Percentiles rank a stretch among this genome's conserved stretches.
Evolutionary conservation across 2,797 vertebrate genomes (phyloP).

Genomic region (Xiphorhynchus erythropygius): DNA sequence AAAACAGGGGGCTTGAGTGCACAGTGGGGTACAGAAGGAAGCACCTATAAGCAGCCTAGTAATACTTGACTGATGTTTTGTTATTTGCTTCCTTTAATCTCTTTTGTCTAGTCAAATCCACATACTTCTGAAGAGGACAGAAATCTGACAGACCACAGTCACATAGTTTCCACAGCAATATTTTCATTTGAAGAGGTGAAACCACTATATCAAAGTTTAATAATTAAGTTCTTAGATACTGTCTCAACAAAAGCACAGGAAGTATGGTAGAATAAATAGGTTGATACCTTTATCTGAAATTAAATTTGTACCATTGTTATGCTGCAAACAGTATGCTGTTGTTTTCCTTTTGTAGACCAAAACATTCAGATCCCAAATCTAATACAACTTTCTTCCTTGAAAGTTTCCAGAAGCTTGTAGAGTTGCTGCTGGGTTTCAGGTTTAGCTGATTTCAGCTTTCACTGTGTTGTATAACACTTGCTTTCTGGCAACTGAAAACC

Average conservation of each 20-base stretch:
- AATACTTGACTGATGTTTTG: neutral
- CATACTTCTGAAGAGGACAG: neutral
- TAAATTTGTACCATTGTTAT: neutral
- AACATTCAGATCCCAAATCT: neutral
- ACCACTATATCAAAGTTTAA: neutral
- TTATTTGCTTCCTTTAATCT: neutral
- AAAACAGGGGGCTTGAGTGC: neutral
- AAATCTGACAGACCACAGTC: neutral
- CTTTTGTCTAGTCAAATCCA: neutral
- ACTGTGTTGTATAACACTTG: neutral
- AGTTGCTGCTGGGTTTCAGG: neutral
- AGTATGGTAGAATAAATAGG: neutral
- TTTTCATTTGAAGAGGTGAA: neutral
- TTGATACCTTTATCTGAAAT: neutral
- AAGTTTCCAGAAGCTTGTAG: neutral
- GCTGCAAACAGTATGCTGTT: neutral
- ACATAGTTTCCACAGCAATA: neutral
- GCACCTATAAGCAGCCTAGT: neutral
- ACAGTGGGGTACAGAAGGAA: neutral
- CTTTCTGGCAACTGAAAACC: neutral
- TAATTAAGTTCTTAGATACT: neutral
- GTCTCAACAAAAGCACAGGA: neutral
- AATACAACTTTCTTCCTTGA: neutral
- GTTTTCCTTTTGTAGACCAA: neutral
- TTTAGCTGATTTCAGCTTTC: neutral